Conservation (phyloP, 1,140 invertebrate genomes). For the Antheraea pernyi region DNA sequence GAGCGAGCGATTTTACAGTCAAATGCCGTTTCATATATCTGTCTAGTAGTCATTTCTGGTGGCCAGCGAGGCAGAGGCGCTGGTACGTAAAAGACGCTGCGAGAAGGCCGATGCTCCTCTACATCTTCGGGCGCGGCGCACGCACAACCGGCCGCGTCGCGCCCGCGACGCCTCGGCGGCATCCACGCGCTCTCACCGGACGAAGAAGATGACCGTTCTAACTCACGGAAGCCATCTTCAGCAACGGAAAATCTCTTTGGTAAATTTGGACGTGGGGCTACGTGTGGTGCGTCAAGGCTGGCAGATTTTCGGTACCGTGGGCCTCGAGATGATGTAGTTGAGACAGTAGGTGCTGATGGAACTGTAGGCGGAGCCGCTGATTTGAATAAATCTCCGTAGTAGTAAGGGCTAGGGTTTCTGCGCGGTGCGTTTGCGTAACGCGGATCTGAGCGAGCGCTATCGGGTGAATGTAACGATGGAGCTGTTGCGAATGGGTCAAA, state of each 20-base stretch:
- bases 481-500: conserved; percentile 71
- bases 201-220: conserved; percentile 74
- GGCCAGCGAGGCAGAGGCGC: conserved; percentile 83
- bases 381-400: conserved; percentile 88
- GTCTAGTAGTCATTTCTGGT: conserved; percentile 82
- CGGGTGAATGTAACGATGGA: conserved; percentile 70
- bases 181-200: conserved; percentile 78
- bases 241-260: conserved; percentile 84
- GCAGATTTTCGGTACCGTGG: conserved; percentile 81
- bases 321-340: conserved; percentile 66
- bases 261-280: conserved; percentile 66
- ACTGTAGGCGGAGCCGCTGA: conserved; percentile 53
- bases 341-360: conserved; percentile 57
- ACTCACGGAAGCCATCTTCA: conserved; percentile 81
- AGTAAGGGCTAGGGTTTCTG: conserved; percentile 88
- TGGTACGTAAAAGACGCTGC: conserved; percentile 82
- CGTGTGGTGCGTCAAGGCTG: conserved; percentile 84
- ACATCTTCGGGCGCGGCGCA: conserved; percentile 84
- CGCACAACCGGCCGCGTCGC: conserved; percentile 82
- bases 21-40: conserved; percentile 93
- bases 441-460: conserved; percentile 75
- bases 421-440: conserved; percentile 76
- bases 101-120: conserved; percentile 81
- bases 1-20: conserved; percentile 91
- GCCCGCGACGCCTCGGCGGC: conserved; percentile 81